Base-by-base conservation (phyloP, 2,888 invertebrate species). In the Eupeodes luniger region DNA sequence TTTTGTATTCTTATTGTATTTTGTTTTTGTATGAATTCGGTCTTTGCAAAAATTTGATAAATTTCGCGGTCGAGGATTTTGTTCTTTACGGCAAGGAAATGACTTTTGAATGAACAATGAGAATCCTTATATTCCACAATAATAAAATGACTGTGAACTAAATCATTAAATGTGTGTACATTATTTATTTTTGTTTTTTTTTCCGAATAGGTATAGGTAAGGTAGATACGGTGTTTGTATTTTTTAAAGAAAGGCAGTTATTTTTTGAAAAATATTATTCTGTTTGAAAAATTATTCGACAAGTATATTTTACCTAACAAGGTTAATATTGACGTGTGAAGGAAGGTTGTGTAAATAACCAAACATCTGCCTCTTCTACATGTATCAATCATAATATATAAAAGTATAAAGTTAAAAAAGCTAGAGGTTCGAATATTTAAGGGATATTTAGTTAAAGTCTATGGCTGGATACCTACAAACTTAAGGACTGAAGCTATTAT, bases 71-170 rank as follows among this genome's bases (percentile, higher is more conserved):
- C 16, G 80, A 80, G 66, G 57, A 77, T 77, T 76, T 77, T 72
- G 72, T 72, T 19, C 61, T 44, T 16, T 67, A 66, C 55, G 51
- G 49, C 14, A 44, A 62, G 83, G 83, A 87, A 80, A 80, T 80
- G 76, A 34, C 76, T 66, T 59, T 76, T 62, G 80, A 80, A 86
- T 82, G 75, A 87, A 64, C 70, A 76, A 82, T 75, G 78, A 76
- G 70, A 67, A 67, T 59, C 49, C 27, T 51, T 57, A 72, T 57
- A 66, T 49, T 6, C 9, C 47, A 19, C 9, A 67, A 40, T 14
- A 59, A 16, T 14, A 44, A 69, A 16, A 34, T 59, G 59, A 70
- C 19, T 14, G 51, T 69, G 53, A 49, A 59, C 47, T 47, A 11
- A 47, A 14, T 44, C 70, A 44, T 70, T 70, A 70, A 55, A 72